Base-by-base conservation (phyloP, 2,797 vertebrate genomes). In the Cephalopachus bancanus region DNA sequence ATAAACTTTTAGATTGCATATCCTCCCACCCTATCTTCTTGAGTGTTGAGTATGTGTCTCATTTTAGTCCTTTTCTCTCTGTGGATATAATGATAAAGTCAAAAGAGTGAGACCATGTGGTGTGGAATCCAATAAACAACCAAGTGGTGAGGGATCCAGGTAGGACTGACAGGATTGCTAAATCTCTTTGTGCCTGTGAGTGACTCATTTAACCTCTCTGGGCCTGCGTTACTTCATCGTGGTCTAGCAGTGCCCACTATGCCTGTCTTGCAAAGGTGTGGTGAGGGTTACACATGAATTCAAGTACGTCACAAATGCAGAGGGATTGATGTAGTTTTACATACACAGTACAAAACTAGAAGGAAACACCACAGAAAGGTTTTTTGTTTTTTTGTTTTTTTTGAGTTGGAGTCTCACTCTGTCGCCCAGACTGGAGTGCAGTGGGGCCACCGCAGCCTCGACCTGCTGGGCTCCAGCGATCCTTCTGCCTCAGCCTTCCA, bases 61-160 rank as follows among this genome's bases (percentile, higher is more conserved):
- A 20, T 71, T 86, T 92, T 57, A 71, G 22, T 81, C 37, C 30
- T 67, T 90, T 95, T 64, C 33, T 95, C 30, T 93, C 69, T 28
- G 22, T 55, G 49, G 24, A 60, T 37, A 49, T 79, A 44, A 49
- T 80, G 69, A 65, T 91, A 65, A 75, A 37, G 69, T 57, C 28
- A 26, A 80, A 78, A 90, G 64, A 76, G 37, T 71, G 10, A 49
- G 26, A 83, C 26, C 44, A 0, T 57, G 14, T 55, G 37, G 59
- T 75, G 6, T 93, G n/a, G 55, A 53, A 10, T 24, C 51, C 57
- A 55, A 11, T 83, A 51, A 67, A 78, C n/a, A n/a, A 20, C 22
- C 53, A 57, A 12, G 16, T 80, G 16, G 26, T 20, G 10, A 78
- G 49, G 49, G 30, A 11, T 62, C 49, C 64, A 62, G 0, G 7